Evolutionary conservation across 2,888 invertebrate genomes (phyloP).

Genomic region (Oscheius sp.): DNA sequence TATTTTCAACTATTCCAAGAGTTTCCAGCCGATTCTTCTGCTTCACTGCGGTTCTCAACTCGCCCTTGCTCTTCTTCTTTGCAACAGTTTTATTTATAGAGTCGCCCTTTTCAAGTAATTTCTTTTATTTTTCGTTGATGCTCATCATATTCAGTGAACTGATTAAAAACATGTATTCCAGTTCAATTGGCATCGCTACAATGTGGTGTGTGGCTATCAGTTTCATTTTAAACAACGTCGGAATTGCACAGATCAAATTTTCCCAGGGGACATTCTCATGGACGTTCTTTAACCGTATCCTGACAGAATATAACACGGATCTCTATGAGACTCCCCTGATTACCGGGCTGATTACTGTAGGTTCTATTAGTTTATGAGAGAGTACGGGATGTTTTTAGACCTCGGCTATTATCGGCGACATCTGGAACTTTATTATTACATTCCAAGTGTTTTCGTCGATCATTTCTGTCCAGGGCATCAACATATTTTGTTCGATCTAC

Average conservation of each 20-base stretch:
- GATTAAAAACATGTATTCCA: neutral
- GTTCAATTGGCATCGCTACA: neutral
- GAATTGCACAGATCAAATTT: neutral
- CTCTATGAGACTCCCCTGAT: neutral
- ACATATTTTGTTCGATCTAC: neutral
- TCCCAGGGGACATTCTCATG: neutral
- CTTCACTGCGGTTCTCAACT: neutral
- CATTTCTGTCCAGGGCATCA: conserved; percentile 1
- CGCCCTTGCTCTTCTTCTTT: neutral
- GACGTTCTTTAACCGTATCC: neutral
- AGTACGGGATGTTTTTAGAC: neutral
- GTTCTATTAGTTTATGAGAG: neutral
- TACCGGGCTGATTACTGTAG: neutral
- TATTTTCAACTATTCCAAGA: neutral
- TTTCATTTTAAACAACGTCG: neutral
- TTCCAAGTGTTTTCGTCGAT: neutral
- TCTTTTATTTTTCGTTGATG: neutral
- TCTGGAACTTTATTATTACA: conserved; percentile 1
- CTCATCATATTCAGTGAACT: neutral
- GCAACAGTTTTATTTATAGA: conserved; percentile 7
- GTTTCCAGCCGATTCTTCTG: neutral
- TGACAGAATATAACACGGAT: neutral
- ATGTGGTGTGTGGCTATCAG: neutral
- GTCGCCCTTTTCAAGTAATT: neutral
- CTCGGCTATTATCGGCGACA: neutral